These are phyloP conservation scores for Zaprionus ornatus DNA, from an alignment of 1,140 invertebrate genomes.

Conservation along the genomic window DNA sequence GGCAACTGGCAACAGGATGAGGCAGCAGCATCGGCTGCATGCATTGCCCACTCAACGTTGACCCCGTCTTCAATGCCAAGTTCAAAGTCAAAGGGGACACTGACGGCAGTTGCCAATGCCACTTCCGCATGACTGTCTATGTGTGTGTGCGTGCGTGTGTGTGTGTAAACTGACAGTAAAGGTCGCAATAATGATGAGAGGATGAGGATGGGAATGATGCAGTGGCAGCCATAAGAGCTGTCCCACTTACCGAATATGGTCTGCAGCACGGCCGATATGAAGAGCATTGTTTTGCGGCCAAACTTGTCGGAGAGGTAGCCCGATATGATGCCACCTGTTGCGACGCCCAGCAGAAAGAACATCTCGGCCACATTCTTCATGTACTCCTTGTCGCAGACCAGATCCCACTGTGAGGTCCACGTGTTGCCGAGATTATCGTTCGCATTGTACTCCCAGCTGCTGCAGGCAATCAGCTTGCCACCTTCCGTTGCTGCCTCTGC, in stretches of 20 bases:
- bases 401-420: slow-evolving; percentile 87
- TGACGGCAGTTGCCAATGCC: slow-evolving; percentile 58
- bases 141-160: slow-evolving; percentile 8
- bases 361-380: slow-evolving; percentile 88
- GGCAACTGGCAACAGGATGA: slow-evolving; percentile 34
- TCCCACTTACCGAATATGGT: slow-evolving; percentile 85
- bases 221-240: neutral
- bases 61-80: slow-evolving; percentile 41
- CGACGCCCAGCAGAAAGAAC: slow-evolving; percentile 88
- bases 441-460: slow-evolving; percentile 88
- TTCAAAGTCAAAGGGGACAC: slow-evolving; percentile 58
- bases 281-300: slow-evolving; percentile 90
- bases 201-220: neutral
- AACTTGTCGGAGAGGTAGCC: slow-evolving; percentile 90
- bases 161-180: slow-evolving; percentile 23
- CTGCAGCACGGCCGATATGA: slow-evolving; percentile 89
- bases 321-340: slow-evolving; percentile 88
- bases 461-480: slow-evolving; percentile 84
- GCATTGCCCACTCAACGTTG: slow-evolving; percentile 35
- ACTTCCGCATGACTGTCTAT: slow-evolving; percentile 44
- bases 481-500: neutral
- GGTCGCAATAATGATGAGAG: slow-evolving; percentile 17
- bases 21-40: slow-evolving; percentile 27
- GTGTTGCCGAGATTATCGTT: slow-evolving; percentile 86
- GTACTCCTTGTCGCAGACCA: slow-evolving; percentile 87